Conservation (phyloP, 2,113 vertebrate genomes). For the Barbus barbus region DNA sequence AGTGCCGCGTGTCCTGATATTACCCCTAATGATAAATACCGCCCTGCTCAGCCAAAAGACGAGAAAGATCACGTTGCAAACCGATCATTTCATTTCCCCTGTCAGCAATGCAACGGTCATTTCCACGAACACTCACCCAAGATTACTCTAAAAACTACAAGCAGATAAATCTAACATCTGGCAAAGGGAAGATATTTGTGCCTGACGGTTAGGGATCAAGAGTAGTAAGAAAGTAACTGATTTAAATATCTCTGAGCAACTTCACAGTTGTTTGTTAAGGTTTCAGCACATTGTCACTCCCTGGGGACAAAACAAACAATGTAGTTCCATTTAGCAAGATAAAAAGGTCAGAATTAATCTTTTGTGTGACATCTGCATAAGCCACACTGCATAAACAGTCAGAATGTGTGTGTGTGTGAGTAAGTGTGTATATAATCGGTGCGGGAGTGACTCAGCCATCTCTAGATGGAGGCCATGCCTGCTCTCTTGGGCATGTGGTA, state of each 20-base stretch:
- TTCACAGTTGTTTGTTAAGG: slow-evolving; percentile 1
- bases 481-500: slow-evolving; percentile 20
- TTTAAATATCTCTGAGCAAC: background rate
- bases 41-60: slow-evolving; percentile 59
- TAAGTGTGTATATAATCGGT: background rate
- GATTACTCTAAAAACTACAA: slow-evolving; percentile 49
- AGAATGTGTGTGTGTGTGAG: background rate
- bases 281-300: background rate
- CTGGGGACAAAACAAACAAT: background rate
- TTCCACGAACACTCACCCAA: slow-evolving; percentile 50
- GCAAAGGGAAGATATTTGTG: slow-evolving; percentile 34
- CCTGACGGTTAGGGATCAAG: slow-evolving; percentile 36
- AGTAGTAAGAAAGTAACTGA: background rate
- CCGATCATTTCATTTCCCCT: slow-evolving; percentile 60
- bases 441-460: slow-evolving; percentile 38
- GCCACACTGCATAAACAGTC: slow-evolving; percentile 3
- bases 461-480: slow-evolving; percentile 20
- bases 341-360: slow-evolving; percentile 12
- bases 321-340: background rate
- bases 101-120: slow-evolving; percentile 56
- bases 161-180: slow-evolving; percentile 50
- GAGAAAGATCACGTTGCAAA: slow-evolving; percentile 54
- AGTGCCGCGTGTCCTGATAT: slow-evolving; percentile 62
- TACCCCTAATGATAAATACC: slow-evolving; percentile 66
- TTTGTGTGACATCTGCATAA: slow-evolving; percentile 4